Evolutionary conservation across 2,797 vertebrate species (phyloP).

Genomic region (Rhabdophis nuchalis): DNA sequence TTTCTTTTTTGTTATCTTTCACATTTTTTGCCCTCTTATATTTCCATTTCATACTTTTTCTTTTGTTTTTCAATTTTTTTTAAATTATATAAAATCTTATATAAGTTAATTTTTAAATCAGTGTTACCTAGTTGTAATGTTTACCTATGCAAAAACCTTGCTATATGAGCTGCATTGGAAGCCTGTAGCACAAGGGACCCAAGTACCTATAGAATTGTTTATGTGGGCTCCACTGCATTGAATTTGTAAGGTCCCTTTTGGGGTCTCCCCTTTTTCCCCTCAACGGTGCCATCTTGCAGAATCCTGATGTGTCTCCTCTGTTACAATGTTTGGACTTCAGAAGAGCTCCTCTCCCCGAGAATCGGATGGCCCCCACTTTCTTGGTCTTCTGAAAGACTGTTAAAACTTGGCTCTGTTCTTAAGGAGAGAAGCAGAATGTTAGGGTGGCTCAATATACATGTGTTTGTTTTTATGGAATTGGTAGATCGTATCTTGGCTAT

Average conservation of each 20-base stretch:
- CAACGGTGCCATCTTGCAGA: not conserved
- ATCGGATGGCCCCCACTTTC: not conserved
- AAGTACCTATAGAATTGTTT: not conserved
- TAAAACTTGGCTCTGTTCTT: not conserved
- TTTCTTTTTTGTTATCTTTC: not conserved
- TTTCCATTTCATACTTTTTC: not conserved
- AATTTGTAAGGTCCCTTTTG: not conserved
- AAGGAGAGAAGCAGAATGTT: not conserved
- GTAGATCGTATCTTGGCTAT: not conserved
- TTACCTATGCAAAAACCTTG: not conserved
- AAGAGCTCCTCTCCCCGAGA: not conserved
- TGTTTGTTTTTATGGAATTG: not conserved
- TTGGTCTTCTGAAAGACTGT: not conserved
- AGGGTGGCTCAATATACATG: not conserved
- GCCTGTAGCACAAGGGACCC: not conserved
- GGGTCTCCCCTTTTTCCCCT: not conserved
- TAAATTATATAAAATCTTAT: not conserved
- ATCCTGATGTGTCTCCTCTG: not conserved
- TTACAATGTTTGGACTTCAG: not conserved
- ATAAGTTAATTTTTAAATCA: not conserved
- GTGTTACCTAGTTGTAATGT: not conserved
- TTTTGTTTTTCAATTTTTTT: not conserved
- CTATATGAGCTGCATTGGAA: not conserved
- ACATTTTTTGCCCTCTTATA: not conserved
- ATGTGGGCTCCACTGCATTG: not conserved